A percentile compares a stretch with the other conserved stretches of the same genome.
Conservation (phyloP, 2,113 vertebrate species). For the Plectropomus leopardus region DNA sequence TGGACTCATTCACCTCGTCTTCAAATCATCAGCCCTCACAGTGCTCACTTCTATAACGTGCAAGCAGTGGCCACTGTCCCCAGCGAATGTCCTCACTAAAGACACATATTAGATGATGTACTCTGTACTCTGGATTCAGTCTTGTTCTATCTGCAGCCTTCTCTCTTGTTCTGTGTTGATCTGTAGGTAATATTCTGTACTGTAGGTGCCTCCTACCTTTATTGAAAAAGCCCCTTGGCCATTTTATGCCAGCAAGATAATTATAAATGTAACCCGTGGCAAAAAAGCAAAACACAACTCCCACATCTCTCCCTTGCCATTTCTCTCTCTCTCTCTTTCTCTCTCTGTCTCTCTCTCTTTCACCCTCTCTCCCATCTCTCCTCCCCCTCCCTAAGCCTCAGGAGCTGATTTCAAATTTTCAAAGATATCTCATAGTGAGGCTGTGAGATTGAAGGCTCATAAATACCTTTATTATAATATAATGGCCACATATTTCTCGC, state of each 20-base stretch:
- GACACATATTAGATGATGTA: conserved; percentile 47
- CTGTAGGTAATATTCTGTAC: conserved; percentile 74
- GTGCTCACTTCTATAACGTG: conserved; percentile 37
- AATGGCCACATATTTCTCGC: conserved; percentile 78
- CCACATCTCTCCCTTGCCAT: conserved; percentile 77
- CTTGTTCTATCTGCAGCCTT: conserved; percentile 46
- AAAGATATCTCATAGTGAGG: conserved; percentile 81
- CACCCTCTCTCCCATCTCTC: conserved; percentile 34
- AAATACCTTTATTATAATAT: conserved; percentile 86
- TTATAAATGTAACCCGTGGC: conserved; percentile 84
- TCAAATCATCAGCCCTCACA: conserved; percentile 67
- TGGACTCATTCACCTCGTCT: conserved; percentile 77
- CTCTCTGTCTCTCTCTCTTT: conserved; percentile 30
- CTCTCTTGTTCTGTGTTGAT: conserved; percentile 71
- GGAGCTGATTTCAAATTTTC: conserved; percentile 80
- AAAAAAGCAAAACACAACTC: conserved; percentile 82
- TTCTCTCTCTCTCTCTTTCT: conserved; percentile 52
- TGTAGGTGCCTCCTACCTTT: conserved; percentile 78
- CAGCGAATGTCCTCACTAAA: conserved; percentile 63
- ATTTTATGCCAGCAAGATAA: conserved; percentile 80
- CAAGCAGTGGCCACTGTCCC: conserved; percentile 40
- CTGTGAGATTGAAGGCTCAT: conserved; percentile 81
- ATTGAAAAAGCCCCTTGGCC: conserved; percentile 78
- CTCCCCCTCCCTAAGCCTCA: conserved; percentile 69
- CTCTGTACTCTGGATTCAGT: conserved; percentile 32